Evolutionary conservation across 2,113 vertebrate species (phyloP), one percentile per base, ranked within the genome.

Genomic region (Mesembrinibis cayennensis): DNA sequence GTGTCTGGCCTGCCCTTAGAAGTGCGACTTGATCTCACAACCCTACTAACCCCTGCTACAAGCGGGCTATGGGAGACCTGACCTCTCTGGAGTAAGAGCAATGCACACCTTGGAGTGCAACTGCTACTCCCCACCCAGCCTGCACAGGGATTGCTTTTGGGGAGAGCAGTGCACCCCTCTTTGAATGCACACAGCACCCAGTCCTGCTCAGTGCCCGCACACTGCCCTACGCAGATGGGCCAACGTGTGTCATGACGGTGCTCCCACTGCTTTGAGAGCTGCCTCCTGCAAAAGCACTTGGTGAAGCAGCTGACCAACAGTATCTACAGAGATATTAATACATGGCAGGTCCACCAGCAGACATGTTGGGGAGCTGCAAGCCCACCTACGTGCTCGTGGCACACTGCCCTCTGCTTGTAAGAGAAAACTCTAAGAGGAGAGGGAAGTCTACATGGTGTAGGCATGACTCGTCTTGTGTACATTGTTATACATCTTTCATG

Each of bases 331-430:
- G 50, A n/a, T 13, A 44, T 4, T 42, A 77, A 30, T 1, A 58
- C 8, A 27, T 0, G 3, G 50, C 12, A 63, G 32, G n/a, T 23
- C 55, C n/a, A 63, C 32, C 38, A 67, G 42, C 63, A 83, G 52
- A 62, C 3, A 19, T 42, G 8, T 11, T 0, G 0, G 18, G 18
- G 40, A 73, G 53, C 44, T 77, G 71, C 53, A 56, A 65, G 67
- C n/a, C 38, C 0, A 0, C 20, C 34, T 50, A 50, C 0, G 0
- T n/a, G 29, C 53, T 52, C 2, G 1, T 15, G 29, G 23, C 38
- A 53, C 19, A 14, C 18, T 42, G 59, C 14, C 26, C 10, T 49
- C 27, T 50, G 15, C 13, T 79, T 56, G 29, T n/a, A 61, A 82
- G 12, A 47, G 59, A 89, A 91, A 50, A 16, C 32, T 59, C 1